Base-by-base conservation (phyloP, 1,140 invertebrate genomes). In the Atta texana region DNA sequence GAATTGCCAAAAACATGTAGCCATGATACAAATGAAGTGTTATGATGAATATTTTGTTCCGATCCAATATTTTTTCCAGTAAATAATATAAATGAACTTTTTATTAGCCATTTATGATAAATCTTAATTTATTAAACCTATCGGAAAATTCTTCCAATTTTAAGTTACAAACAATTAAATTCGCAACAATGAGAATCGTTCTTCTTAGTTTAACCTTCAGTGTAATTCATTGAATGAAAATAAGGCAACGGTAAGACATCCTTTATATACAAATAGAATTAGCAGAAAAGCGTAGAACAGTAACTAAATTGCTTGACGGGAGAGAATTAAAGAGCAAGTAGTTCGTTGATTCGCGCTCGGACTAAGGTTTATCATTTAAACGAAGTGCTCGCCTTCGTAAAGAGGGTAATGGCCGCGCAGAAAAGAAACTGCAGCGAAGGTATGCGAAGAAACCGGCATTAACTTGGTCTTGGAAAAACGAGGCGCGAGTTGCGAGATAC, bases 291-390 rank as follows among this genome's bases (percentile, higher is more conserved):
- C 66, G 39, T 34, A 31, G 18, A 61, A 75, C 69, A 49, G 69
- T 74, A 84, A 84, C 24, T 75, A 34, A 84, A 84, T 84, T 75
- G 44, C 80, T 84, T 57, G 69, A 31, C 39, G 57, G 55, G 39
- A 8, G 57, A 63, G 39, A 84, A 84, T 84, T 75, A 75, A 75
- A 84, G 80, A 63, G 53, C 64, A 39, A 75, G 69, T 57, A 82
- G 69, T 74, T 49, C 68, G 68, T 82, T 82, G 55, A 82, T 74
- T 84, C 69, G 39, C 53, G 44, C 71, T 24, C 28, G 39, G 39
- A 34, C 51, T 55, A 61, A 31, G 39, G 24, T 75, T 84, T 51
- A 75, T 75, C 55, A 63, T 84, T 84, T 75, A 82, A 74, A 72
- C 78, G 61, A 59, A 82, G 78, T 39, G 69, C 68, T 74, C 55